These are phyloP conservation scores for Globicephala melas DNA, from an alignment of 2,113 vertebrate species.

Conservation along the genomic window DNA sequence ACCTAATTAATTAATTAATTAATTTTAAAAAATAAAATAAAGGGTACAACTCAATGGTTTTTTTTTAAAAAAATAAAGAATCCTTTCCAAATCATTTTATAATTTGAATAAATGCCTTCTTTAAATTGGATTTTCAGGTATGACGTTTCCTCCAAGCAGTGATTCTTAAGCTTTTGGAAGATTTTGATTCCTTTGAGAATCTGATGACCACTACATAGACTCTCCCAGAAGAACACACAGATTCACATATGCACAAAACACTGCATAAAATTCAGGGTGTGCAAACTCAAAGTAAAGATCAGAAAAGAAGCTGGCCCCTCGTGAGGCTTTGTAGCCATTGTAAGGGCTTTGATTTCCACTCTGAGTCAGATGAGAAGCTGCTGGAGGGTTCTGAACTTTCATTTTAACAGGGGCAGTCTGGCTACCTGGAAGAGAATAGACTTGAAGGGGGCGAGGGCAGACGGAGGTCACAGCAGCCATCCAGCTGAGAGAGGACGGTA, in stretches of 20 bases:
- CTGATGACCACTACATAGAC: not conserved
- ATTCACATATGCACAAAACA: not conserved
- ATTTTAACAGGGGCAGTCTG: not conserved
- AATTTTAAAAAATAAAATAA: too few species aligned
- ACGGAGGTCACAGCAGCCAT: not conserved
- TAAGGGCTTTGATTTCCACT: not conserved
- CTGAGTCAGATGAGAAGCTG: not conserved
- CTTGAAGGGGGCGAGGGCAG: not conserved
- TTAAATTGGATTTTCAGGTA: constrained; percentile 41
- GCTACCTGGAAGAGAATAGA: not conserved
- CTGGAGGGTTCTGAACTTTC: not conserved
- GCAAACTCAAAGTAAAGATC: not conserved
- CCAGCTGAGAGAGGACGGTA: not conserved
- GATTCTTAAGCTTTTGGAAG: constrained; percentile 10
- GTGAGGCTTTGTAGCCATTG: not conserved
- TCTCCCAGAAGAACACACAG: not conserved
- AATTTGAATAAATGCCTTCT: constrained; percentile 40
- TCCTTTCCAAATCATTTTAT: constrained; percentile 24
- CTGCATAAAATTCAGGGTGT: not conserved
- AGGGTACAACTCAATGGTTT: too few species aligned
- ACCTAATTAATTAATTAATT: too few species aligned
- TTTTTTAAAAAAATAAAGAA: not conserved
- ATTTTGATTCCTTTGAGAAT: not conserved
- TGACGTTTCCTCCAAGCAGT: not conserved
- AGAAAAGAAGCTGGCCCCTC: not conserved